These are phyloP conservation scores for Temnopleurus reevesii DNA, from an alignment of 53 echinoderm and acorn worm genomes.

Conservation along the genomic window DNA sequence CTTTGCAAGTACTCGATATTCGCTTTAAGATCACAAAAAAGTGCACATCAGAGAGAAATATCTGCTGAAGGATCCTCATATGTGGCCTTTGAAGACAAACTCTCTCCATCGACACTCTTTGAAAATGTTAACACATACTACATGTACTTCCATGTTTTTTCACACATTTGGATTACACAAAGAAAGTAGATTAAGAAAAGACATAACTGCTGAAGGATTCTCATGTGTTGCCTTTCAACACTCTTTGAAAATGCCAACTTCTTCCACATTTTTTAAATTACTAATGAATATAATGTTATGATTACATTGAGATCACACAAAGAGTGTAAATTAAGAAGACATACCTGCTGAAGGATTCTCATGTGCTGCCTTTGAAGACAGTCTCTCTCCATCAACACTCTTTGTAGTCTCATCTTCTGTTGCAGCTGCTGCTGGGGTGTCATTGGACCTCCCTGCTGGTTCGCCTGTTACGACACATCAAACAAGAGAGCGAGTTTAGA, in stretches of 20 bases:
- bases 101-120: background rate
- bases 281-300: too few species aligned
- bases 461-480: conserved; percentile 41
- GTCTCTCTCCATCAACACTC: conserved; percentile 91
- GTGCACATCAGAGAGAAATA: too few species aligned
- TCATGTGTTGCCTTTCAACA: conserved; percentile 77
- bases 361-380: conserved; percentile 84
- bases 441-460: conserved; percentile 55
- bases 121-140: background rate
- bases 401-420: conserved; percentile 83
- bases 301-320: too few species aligned
- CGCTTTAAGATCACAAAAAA: too few species aligned
- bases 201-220: conserved; percentile 84
- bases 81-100: conserved; percentile 64
- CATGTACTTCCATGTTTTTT: background rate
- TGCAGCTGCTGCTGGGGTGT: conserved; percentile 81
- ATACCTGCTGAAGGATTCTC: conserved; percentile 97
- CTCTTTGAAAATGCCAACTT: too few species aligned
- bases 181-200: background rate
- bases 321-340: too few species aligned
- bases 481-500: too few species aligned
- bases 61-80: conserved; percentile 76
- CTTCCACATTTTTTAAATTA: too few species aligned
- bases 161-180: background rate
- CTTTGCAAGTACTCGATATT: too few species aligned